Evolutionary conservation across 2,888 invertebrate genomes (phyloP), one percentile per base, ranked within the genome.

Genomic region (Diaprepes abbreviatus): DNA sequence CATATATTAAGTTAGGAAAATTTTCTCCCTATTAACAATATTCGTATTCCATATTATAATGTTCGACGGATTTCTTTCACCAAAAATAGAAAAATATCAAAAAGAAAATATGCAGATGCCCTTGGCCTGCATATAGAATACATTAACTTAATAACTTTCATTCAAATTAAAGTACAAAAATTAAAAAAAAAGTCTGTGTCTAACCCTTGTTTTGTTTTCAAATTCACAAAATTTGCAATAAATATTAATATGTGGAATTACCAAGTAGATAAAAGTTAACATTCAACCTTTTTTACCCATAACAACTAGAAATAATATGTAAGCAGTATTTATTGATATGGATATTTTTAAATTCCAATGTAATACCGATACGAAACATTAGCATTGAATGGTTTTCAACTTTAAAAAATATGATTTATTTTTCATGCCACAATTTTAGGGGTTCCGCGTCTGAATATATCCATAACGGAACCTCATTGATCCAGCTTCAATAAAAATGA

Each of bases 271-370:
- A 19, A 48, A 50, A 50, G 16, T 50, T 50, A 50, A 28, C 28
- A 50, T 50, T 50, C 48, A 50, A 50, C 48, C 48, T 50, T 50
- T 33, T 50, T 50, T 50, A 50, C 48, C 14, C 48, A 28, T 28
- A 50, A 50, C 48, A 28, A 50, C 48, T 50, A 50, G 36, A 55
- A 55, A 54, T 54, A 36, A 9, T 9, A 35, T 19, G 36, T 35
- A 12, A 55, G 35, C 36, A 50, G 3, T 14, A 43, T 16, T 16
- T 50, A 50, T 4, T 50, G 7, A 50, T 7, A 28, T 28, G 28
- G 12, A 28, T 28, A 28, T 50, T 28, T 43, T 50, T 28, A 28
- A 28, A 50, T 50, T 50, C 28, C 28, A 50, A 24, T 50, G 28
- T 50, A 50, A 50, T 28, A 50, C 28, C 28, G n/a, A n/a, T n/a